Base-by-base conservation (phyloP, 2,888 invertebrate genomes). In the Dichetophora obliterata region DNA sequence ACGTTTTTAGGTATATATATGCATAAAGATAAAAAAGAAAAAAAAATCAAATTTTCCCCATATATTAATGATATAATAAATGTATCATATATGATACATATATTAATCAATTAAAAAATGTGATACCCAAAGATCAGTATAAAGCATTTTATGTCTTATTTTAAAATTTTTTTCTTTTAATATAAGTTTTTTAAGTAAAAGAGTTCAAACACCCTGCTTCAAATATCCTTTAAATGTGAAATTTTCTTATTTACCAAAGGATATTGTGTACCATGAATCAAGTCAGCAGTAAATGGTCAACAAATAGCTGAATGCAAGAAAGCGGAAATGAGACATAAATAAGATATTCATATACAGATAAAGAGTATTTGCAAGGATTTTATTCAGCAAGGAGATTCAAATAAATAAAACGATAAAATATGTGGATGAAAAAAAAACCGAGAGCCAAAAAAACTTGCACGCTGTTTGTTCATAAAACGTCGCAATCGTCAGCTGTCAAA, bases 211-310 rank as follows among this genome's bases (percentile, higher is more conserved):
- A n/a, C n/a, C n/a, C n/a, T n/a, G n/a, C n/a, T n/a, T n/a, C n/a
- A 31, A 31, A 34, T 19, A 5, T 22, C 11, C 54, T 70, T 6
- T 14, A 14, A 52, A 8, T 72, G 27, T 43, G 50, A 52, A 27
- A 43, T 52, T 76, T 65, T 66, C 34, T 63, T 74, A 77, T 79
- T 79, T 79, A 73, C 73, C 22, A 84, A 81, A 85, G 85, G 85
- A 85, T 85, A 85, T 85, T 85, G 84, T 80, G 77, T 78, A 82
- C 82, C 81, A 82, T 86, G 85, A 85, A 85, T 85, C 85, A 86
- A 84, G 83, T 84, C 82, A 74, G 43, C 48, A 54, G 70, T 57
- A 52, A 74, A 82, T 79, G 81, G 66, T 69, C 78, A 78, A 63
- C 52, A 71, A 75, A 75, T 61, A 50, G 43, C 59, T 43, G 57